These are phyloP conservation scores for Gorsachius goisagi DNA, from an alignment of 2,113 vertebrate genomes.

Conservation along the genomic window DNA sequence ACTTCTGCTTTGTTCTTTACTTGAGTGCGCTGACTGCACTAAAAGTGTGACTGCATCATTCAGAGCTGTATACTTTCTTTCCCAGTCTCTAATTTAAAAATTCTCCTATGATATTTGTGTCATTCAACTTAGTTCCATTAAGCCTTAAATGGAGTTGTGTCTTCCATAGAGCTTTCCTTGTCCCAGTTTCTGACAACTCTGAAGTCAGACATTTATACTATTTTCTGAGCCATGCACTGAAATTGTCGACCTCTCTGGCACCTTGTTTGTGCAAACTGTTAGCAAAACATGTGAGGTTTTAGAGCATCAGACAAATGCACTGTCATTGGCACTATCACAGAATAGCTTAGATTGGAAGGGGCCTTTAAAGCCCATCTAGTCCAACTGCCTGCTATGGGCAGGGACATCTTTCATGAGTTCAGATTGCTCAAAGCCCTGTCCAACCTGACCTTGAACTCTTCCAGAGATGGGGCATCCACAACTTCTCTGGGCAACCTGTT, in stretches of 20 bases:
- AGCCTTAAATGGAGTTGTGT: background rate
- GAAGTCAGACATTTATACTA: background rate
- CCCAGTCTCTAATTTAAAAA: background rate
- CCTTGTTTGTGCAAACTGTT: background rate
- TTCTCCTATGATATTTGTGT: background rate
- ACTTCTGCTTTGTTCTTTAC: background rate
- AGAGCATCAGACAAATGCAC: fast-evolving
- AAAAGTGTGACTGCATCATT: background rate
- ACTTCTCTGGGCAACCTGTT: background rate
- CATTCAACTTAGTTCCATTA: background rate
- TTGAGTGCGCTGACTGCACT: background rate
- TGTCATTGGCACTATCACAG: background rate
- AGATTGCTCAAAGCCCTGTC: background rate
- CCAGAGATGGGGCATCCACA: background rate
- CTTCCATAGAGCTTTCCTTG: background rate
- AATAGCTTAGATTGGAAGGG: background rate
- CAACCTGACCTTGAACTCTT: background rate
- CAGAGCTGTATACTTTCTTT: background rate
- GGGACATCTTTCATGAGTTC: background rate
- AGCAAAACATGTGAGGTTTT: background rate
- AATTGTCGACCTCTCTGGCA: background rate
- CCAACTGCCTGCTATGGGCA: background rate
- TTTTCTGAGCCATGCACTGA: background rate
- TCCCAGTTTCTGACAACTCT: background rate
- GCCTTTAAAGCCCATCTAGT: background rate